Percentiles rank a stretch among this genome's conserved stretches.
phyloP scores from a whole-genome alignment of 2,888 invertebrate genomes.

The Ramazzottius varieornatus region DNA sequence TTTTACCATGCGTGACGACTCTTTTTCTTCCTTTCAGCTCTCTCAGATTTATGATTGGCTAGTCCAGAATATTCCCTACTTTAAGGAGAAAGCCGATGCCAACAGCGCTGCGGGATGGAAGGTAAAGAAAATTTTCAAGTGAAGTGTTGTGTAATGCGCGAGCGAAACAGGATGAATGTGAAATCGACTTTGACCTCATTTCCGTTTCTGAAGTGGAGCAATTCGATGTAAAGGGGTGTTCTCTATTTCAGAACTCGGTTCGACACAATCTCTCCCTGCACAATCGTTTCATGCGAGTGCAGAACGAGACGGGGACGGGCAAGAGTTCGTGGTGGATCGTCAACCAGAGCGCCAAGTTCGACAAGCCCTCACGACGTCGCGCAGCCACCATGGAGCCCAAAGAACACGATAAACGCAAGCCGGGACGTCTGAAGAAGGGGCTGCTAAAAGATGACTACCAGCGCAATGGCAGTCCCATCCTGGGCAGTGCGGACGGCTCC shows the following conservation, averaged over 20 bases:
- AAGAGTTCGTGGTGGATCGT: conserved; percentile 1
- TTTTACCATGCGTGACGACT: no score
- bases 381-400: background rate
- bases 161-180: no score
- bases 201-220: no score
- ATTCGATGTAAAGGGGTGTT: no score
- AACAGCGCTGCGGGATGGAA: conserved; percentile 32
- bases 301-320: background rate
- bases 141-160: no score
- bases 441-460: background rate
- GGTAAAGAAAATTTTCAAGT: conserved; percentile 9
- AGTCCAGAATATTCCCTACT: conserved; percentile 30
- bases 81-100: conserved; percentile 29
- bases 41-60: conserved; percentile 28
- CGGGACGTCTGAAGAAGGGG: background rate
- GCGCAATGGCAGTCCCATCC: background rate
- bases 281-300: background rate
- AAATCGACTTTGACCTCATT: no score
- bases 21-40: no score
- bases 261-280: conserved; percentile 4
- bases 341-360: conserved; percentile 2
- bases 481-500: background rate
- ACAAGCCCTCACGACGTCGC: background rate
- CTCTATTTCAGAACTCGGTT: background rate
- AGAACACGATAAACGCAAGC: background rate